Conservation (phyloP, 2,113 vertebrate genomes). For the Chaetorhynchus papuensis region DNA sequence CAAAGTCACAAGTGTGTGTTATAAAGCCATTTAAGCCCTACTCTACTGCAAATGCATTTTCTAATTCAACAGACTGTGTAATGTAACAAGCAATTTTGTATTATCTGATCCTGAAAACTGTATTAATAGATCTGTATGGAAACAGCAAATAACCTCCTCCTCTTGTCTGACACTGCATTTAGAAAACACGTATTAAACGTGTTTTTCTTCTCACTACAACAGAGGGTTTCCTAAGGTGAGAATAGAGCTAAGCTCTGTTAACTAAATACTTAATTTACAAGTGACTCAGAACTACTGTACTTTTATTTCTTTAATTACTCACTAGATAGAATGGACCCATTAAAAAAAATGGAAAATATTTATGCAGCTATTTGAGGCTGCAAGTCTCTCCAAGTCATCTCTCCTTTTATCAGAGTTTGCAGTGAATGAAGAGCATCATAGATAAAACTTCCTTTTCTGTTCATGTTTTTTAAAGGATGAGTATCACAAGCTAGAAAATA, state of each 20-base stretch:
- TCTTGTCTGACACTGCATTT: background rate
- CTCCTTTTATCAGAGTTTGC: background rate
- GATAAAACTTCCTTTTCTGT: background rate
- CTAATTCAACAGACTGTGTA: background rate
- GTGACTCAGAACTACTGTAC: background rate
- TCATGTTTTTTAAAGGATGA: background rate
- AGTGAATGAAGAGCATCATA: constrained; percentile 12
- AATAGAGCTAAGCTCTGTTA: background rate
- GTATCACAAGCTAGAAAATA: background rate
- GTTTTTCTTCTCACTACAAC: background rate
- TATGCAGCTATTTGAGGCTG: background rate
- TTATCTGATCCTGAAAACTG: background rate
- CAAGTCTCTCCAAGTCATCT: background rate
- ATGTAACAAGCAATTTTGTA: background rate
- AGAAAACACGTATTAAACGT: background rate
- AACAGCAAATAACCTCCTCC: background rate
- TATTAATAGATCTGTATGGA: background rate
- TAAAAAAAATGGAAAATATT: constrained; percentile 25
- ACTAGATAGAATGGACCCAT: background rate
- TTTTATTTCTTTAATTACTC: background rate
- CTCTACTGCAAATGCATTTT: background rate
- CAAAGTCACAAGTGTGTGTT: background rate
- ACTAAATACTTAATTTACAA: background rate
- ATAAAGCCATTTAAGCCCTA: background rate
- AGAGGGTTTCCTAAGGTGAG: background rate